Evolutionary conservation across 2,888 invertebrate genomes (phyloP), one percentile per base, ranked within the genome.

Genomic region (Matsumyia berberina): DNA sequence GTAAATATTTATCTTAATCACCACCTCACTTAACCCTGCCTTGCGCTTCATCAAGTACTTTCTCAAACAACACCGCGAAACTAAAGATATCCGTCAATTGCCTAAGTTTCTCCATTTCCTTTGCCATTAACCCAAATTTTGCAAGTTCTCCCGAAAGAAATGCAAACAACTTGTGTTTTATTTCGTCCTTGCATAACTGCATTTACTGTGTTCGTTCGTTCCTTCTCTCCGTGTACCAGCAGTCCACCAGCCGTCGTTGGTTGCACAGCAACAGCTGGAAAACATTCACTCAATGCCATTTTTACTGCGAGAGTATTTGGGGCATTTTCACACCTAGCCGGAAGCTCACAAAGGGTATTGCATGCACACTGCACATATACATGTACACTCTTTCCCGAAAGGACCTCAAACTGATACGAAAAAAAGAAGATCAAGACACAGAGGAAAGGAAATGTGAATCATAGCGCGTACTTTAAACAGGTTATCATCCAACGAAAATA

Each of bases 291-390:
- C 60, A 78, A 42, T 77, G 33, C 44, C 60, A 62, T 57, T 57
- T 72, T 72, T 72, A 58, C 73, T 31, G 39, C 73, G 31, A 33
- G 17, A 51, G 55, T 51, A 62, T 76, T 53, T 53, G 66, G 57
- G 51, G 77, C 62, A 70, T 70, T 83, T 60, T 78, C 78, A 66
- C 82, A 83, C 78, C 72, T 67, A 73, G 62, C 44, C 35, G 62
- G 31, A 58, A 57, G 51, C 51, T 58, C 44, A 31, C 51, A 72
- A 58, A 60, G 53, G 37, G 51, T 12, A 33, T 49, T 9, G 11
- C 24, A 24, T 24, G 24, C 24, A 42, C 39, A 17, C n/a, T n/a
- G n/a, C 49, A 39, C 31, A 24, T 24, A 24, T 4, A 24, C 24
- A 24, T 4, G 4, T 4, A 24, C 24, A 24, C 1, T 1, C 24